A percentile compares a stretch with the other conserved stretches of the same genome.
phyloP scores from a whole-genome alignment of 2,113 vertebrate species.

The Spea multiplicata region DNA sequence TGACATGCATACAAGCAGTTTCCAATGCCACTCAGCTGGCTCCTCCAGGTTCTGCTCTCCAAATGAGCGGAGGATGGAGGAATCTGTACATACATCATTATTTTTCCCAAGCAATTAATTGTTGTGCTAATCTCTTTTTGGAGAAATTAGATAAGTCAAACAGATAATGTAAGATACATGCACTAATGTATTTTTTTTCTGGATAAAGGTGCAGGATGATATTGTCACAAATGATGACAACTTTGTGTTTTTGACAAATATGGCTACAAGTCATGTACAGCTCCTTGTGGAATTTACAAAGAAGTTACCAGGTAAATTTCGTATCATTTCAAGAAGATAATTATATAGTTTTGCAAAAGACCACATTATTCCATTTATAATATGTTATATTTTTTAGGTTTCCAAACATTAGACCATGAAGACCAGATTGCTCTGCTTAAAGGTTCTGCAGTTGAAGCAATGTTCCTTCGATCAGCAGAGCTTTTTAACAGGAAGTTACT shows the following conservation, averaged over 20 bases:
- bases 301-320: constrained; percentile 84
- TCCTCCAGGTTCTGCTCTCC: too few relatives aligned
- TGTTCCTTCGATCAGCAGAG: constrained; percentile 95
- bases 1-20: too few relatives aligned
- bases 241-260: constrained; percentile 93
- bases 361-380: not conserved
- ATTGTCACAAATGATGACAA: constrained; percentile 82
- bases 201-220: constrained; percentile 82
- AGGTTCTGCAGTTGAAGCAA: constrained; percentile 96
- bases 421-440: constrained; percentile 97
- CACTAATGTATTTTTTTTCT: constrained; percentile 51
- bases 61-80: too few relatives aligned
- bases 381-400: constrained; percentile 67
- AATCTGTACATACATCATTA: too few relatives aligned
- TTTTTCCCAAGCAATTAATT: too few relatives aligned
- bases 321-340: not conserved
- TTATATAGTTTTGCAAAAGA: too few relatives aligned
- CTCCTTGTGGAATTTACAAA: constrained; percentile 98
- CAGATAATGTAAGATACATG: not conserved
- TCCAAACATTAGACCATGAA: constrained; percentile 90
- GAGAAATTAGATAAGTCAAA: too few relatives aligned
- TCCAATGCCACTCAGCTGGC: too few relatives aligned
- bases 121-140: too few relatives aligned
- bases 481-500: constrained; percentile 89
- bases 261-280: constrained; percentile 95